Conservation (phyloP, 1,140 invertebrate species). For the Cotesia chilonis region DNA sequence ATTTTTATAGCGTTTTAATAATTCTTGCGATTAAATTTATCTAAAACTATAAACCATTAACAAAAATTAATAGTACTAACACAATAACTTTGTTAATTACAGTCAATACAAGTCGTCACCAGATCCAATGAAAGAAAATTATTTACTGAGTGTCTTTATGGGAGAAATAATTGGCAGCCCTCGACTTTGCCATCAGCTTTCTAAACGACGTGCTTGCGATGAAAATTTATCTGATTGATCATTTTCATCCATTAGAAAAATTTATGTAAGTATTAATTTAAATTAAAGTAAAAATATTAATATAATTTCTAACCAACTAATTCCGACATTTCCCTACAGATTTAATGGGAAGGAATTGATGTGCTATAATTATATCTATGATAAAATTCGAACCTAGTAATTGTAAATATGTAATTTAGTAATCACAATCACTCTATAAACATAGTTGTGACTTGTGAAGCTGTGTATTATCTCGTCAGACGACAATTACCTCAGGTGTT, state of each 20-base stretch:
- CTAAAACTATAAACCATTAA: too few species aligned
- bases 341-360: too few species aligned
- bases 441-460: not conserved
- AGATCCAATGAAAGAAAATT: conserved; percentile 79
- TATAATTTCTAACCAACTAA: too few species aligned
- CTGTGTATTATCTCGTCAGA: too few species aligned
- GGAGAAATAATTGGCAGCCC: conserved; percentile 83
- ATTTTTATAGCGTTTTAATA: too few species aligned
- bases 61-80: too few species aligned
- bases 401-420: not conserved
- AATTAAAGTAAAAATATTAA: too few species aligned
- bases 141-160: conserved; percentile 82
- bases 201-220: conserved; percentile 71
- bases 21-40: too few species aligned
- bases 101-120: conserved; percentile 80
- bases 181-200: conserved; percentile 78
- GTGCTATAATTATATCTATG: not conserved
- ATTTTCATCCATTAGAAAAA: not conserved
- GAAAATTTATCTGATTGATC: conserved; percentile 42
- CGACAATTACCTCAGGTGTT: not conserved
- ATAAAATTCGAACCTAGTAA: not conserved
- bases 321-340: too few species aligned
- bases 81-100: conserved; percentile 51
- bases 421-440: not conserved
- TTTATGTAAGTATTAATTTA: conserved; percentile 2